Evolutionary conservation across 2,797 vertebrate genomes (phyloP), one percentile per base, ranked within the genome.

Genomic region (Pangasius djambal): DNA sequence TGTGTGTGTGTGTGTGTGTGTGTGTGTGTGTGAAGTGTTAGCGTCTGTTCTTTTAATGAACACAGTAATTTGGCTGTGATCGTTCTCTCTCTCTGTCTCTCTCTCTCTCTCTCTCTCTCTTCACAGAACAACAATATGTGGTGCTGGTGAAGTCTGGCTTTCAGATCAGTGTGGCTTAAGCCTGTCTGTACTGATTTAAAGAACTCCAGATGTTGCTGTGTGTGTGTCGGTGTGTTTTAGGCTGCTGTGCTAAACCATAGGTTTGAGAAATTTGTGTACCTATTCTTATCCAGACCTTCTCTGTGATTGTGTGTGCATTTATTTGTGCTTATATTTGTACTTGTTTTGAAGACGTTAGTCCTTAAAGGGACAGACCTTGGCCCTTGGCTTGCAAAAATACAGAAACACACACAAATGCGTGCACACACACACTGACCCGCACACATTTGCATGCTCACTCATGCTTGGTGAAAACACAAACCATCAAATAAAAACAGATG

Each of bases 151-250:
- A 86, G 84, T 86, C 88, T 86, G 88, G 52, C 83, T 86, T 86
- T 48, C 40, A 72, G 55, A 83, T 86, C 85, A 88, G 59, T 83
- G 25, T 89, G 81, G 88, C 91, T 88, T 57, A 83, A 82, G 74
- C 88, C 75, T 89, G 82, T 88, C 88, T 85, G 75, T 89, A 89
- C 88, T 88, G 84, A 85, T 77, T 81, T 91, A 90, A 90, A 89
- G 86, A 70, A 67, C 88, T 90, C 91, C 88, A 91, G 89, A 91
- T 92, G 91, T 89, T 88, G 63, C 52, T 74, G 22, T 59, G n/a
- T 84, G 81, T 83, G 50, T 70, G 67, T 69, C 40, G 77, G 82
- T 55, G 85, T 13, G 75, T 50, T 78, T 63, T 28, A 88, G 79
- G 82, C 79, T 77, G 89, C 67, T 84, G 63, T 67, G 57, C 74